phyloP scores from a whole-genome alignment of 2,888 invertebrate genomes.

The Nasonia oneida region DNA sequence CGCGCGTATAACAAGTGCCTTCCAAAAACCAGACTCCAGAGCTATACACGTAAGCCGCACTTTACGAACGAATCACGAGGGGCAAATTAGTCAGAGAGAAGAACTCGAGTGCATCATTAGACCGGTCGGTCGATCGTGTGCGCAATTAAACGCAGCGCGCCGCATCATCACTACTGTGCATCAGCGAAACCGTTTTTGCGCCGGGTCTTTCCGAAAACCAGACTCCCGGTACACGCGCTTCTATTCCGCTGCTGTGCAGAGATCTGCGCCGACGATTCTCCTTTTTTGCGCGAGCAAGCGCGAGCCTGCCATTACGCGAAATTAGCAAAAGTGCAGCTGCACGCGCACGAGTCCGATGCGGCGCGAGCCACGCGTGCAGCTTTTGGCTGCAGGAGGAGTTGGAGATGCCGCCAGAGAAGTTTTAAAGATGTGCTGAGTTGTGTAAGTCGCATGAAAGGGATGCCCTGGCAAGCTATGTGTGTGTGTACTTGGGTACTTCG shows the following conservation, averaged over 20 bases:
- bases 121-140: neutral
- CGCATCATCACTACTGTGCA: neutral
- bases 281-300: neutral
- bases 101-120: constrained; percentile 9
- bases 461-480: no score
- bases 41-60: no score
- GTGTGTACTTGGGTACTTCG: neutral
- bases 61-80: neutral
- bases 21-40: no score
- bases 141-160: constrained; percentile 5
- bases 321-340: constrained; percentile 21
- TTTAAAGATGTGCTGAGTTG: no score
- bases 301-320: constrained; percentile 10
- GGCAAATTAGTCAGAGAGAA: neutral
- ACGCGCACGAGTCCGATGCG: neutral
- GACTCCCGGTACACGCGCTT: neutral
- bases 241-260: neutral
- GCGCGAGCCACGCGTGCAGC: no score
- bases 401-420: no score
- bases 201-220: neutral
- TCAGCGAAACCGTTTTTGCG: neutral
- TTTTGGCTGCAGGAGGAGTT: neutral
- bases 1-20: no score
- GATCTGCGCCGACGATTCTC: neutral
- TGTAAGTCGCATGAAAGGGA: no score